Evolutionary conservation across 1,140 invertebrate species (phyloP).

Genomic region (Amphibalanus amphitrite): DNA sequence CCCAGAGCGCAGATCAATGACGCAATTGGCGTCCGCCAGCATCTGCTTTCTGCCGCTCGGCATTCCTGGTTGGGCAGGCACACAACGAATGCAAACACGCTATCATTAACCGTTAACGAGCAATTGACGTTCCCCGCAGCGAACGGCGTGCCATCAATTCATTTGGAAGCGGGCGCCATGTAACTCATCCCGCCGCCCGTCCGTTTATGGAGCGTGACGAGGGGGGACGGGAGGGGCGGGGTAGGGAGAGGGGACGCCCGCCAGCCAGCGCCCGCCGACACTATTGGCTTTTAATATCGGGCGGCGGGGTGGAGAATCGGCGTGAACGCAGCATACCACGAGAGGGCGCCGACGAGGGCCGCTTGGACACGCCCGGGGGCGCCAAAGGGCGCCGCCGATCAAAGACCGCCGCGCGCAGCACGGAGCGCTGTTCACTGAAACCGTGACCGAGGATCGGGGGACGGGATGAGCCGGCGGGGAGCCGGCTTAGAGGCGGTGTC

Average conservation of each 20-base stretch:
- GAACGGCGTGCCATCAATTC: background rate
- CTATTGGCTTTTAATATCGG: background rate
- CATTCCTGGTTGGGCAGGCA: background rate
- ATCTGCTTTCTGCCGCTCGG: background rate
- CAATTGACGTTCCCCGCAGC: background rate
- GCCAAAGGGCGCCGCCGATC: too few relatives aligned
- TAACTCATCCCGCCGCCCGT: background rate
- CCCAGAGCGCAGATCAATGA: background rate
- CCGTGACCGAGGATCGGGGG: too few relatives aligned
- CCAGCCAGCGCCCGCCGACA: too few relatives aligned
- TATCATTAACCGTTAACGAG: constrained; percentile 1
- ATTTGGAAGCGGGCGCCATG: background rate
- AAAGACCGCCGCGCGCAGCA: too few relatives aligned
- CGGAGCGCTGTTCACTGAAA: too few relatives aligned
- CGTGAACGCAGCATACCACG: background rate
- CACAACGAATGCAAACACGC: background rate
- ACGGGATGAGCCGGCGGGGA: too few relatives aligned
- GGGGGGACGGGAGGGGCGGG: background rate
- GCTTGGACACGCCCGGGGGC: background rate
- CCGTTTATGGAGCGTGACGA: background rate
- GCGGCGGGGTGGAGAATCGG: background rate
- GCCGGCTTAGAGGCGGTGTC: too few relatives aligned
- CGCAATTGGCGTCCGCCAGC: background rate
- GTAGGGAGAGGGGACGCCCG: background rate
- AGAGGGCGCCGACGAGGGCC: background rate